These are phyloP conservation scores for Clistopyga incitator DNA, from an alignment of 2,888 invertebrate genomes.

Conservation along the genomic window DNA sequence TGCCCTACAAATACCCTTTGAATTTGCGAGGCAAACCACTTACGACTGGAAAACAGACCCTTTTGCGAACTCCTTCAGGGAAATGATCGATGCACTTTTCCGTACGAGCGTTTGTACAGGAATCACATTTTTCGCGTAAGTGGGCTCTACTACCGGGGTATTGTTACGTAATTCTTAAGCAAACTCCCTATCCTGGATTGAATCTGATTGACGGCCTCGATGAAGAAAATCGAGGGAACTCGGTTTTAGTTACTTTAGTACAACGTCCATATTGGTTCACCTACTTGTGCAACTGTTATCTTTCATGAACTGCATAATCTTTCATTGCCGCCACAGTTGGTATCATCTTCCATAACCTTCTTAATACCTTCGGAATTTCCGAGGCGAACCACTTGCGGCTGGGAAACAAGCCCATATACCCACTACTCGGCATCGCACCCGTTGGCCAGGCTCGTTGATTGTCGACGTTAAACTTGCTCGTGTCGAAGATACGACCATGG, in stretches of 20 bases:
- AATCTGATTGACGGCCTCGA: slow-evolving; percentile 30
- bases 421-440: slow-evolving; percentile 14
- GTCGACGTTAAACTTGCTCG: slow-evolving; percentile 45
- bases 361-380: neutral
- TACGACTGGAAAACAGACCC: slow-evolving; percentile 34
- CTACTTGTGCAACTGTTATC: slow-evolving; percentile 3
- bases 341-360: neutral
- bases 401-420: slow-evolving; percentile 36
- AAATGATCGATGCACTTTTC: slow-evolving; percentile 56
- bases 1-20: slow-evolving; percentile 17
- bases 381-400: slow-evolving; percentile 31
- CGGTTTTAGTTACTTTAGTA: neutral
- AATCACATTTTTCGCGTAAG: slow-evolving; percentile 48
- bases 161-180: slow-evolving; percentile 11
- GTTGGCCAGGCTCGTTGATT: slow-evolving; percentile 32
- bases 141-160: neutral
- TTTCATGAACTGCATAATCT: neutral
- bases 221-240: slow-evolving; percentile 10
- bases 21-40: slow-evolving; percentile 29
- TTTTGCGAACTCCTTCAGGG: no score
- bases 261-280: slow-evolving; percentile 3
- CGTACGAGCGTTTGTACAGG: slow-evolving; percentile 41
- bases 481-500: slow-evolving; percentile 12
- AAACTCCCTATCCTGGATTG: neutral
- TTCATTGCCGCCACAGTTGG: neutral